Evolutionary conservation across 2,888 invertebrate species (phyloP).

Genomic region (Drosophila acutilabella): DNA sequence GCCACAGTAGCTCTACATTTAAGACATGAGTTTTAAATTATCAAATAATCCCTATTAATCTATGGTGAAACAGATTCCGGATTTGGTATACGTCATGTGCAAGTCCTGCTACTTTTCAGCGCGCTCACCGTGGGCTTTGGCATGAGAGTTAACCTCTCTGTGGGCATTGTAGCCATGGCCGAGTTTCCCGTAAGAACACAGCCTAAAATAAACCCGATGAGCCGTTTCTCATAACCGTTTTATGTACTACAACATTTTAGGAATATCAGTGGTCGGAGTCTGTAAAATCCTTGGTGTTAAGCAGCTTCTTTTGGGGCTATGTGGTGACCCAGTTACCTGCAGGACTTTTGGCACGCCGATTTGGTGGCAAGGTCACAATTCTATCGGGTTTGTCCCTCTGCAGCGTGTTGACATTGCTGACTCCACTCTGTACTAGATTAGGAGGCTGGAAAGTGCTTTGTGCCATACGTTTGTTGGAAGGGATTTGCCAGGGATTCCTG

Average conservation of each 20-base stretch:
- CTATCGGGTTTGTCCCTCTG: constrained; percentile 86
- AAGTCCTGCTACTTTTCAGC: constrained; percentile 88
- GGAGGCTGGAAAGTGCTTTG: constrained; percentile 88
- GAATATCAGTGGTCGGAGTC: constrained; percentile 87
- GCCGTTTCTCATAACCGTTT: not conserved
- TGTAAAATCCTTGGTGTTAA: constrained; percentile 87
- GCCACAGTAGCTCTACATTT: not conserved
- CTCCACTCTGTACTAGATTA: constrained; percentile 88
- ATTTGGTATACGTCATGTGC: constrained; percentile 88
- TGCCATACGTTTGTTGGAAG: constrained; percentile 89
- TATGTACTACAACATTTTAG: constrained; percentile 70
- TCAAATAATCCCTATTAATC: not conserved
- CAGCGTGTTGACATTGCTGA: constrained; percentile 88
- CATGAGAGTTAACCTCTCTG: constrained; percentile 89
- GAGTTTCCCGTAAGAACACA: constrained; percentile 77
- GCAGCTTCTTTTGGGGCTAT: constrained; percentile 90
- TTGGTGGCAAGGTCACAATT: constrained; percentile 89
- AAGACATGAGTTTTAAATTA: not conserved
- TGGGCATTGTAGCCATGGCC: constrained; percentile 91
- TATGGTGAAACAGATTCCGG: constrained; percentile 50
- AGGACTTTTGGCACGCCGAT: constrained; percentile 89
- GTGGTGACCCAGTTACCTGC: constrained; percentile 88
- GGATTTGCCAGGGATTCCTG: constrained; percentile 90
- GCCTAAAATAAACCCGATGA: not conserved
- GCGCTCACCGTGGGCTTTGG: constrained; percentile 88